These are phyloP conservation scores for Cercocebus atys DNA, from an alignment of 2,113 vertebrate species.

Conservation along the genomic window DNA sequence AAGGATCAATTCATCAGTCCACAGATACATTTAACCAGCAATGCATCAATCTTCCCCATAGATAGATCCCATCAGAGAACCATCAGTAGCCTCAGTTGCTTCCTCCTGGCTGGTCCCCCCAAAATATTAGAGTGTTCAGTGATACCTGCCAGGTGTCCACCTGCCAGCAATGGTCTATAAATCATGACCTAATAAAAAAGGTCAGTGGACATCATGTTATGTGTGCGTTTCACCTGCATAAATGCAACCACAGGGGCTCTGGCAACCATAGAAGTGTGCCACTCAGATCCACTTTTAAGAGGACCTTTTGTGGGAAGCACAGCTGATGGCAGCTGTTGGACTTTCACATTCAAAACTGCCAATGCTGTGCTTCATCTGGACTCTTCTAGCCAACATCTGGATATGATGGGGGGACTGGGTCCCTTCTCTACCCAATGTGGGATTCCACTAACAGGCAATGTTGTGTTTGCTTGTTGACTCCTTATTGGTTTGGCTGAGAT, in stretches of 20 bases:
- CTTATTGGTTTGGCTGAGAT: background rate
- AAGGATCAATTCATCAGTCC: background rate
- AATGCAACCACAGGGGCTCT: background rate
- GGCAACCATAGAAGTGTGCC: background rate
- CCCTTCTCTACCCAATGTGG: background rate
- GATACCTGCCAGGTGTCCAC: background rate
- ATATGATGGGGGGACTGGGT: fast-evolving
- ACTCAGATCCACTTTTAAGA: background rate
- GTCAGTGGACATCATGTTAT: background rate
- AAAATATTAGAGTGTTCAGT: background rate
- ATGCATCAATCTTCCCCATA: background rate
- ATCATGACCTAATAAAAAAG: background rate
- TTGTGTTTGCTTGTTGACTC: background rate
- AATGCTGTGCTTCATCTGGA: background rate
- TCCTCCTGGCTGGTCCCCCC: background rate
- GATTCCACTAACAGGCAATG: background rate
- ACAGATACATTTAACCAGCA: background rate
- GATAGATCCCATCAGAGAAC: background rate
- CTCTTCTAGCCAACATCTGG: background rate
- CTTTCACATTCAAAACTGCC: background rate
- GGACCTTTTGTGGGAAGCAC: background rate
- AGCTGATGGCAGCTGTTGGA: background rate
- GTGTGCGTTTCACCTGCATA: background rate
- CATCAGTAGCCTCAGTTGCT: background rate
- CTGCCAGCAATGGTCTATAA: background rate